Evolutionary conservation across 2,888 invertebrate genomes (phyloP).

Genomic region (Scaptomyza parva): DNA sequence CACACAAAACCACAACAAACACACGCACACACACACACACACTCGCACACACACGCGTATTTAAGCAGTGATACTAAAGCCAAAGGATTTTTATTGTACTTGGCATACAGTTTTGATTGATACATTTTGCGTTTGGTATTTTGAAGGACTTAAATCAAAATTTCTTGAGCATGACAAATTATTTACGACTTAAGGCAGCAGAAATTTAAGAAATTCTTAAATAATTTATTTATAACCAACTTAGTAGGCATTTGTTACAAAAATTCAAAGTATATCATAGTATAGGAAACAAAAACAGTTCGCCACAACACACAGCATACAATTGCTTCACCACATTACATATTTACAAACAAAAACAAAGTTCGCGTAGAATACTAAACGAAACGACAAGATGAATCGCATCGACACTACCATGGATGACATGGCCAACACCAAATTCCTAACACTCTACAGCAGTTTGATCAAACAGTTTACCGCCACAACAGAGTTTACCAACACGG

Average conservation of each 20-base stretch:
- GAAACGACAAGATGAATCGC: conserved; percentile 71
- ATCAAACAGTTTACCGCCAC: conserved; percentile 86
- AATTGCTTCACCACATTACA: neutral
- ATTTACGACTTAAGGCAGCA: conserved; percentile 14
- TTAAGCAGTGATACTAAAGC: conserved; percentile 25
- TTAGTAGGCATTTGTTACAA: neutral
- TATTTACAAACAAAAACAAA: neutral
- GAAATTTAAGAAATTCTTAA: conserved; percentile 10
- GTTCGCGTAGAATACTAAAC: neutral
- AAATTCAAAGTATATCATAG: neutral
- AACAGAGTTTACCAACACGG: conserved; percentile 86
- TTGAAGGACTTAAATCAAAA: conserved; percentile 49
- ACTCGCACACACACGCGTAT: conserved; percentile 3
- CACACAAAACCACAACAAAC: conserved; percentile 27
- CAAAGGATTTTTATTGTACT: conserved; percentile 64
- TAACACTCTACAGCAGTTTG: conserved; percentile 86
- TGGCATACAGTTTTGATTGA: conserved; percentile 69
- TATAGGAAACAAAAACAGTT: neutral
- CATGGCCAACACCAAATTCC: conserved; percentile 88
- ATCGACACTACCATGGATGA: conserved; percentile 88
- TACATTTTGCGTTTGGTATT: conserved; percentile 64
- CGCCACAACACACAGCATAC: neutral
- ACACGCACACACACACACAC: conserved; percentile 5
- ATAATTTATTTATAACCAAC: neutral
- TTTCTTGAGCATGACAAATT: conserved; percentile 71